Conservation (phyloP, 2,797 vertebrate genomes). For the Lutjanus campechanus region DNA sequence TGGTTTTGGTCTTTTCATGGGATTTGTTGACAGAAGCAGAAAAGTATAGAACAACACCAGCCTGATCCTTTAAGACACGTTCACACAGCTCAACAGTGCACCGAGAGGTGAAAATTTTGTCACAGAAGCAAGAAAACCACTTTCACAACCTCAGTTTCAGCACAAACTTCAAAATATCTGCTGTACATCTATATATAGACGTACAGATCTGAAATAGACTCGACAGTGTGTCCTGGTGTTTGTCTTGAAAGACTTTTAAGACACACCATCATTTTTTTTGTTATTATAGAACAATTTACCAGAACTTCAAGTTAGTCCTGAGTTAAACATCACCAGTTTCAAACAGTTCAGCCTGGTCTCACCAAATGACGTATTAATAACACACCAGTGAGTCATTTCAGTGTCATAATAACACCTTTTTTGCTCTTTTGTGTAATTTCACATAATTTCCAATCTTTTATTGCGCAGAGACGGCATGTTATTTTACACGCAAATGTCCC, state of each 20-base stretch:
- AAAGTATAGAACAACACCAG: neutral
- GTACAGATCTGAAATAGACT: neutral
- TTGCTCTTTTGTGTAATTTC: too few species aligned
- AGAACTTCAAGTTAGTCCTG: neutral
- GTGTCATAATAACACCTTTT: too few species aligned
- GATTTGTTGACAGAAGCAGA: neutral
- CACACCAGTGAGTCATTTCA: too few species aligned
- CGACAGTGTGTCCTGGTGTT: neutral
- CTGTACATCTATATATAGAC: neutral
- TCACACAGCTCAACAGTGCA: neutral
- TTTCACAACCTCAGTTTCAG: neutral
- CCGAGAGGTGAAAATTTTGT: neutral
- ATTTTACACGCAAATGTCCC: too few species aligned
- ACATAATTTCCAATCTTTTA: too few species aligned
- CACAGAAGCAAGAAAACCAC: neutral
- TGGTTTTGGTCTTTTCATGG: neutral
- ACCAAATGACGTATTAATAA: too few species aligned
- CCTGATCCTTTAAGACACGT: neutral
- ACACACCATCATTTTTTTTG: neutral
- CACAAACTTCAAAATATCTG: neutral
- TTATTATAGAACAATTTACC: neutral
- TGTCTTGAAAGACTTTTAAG: neutral
- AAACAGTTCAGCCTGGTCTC: too few species aligned
- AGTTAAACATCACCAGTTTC: neutral
- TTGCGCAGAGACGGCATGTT: too few species aligned